Percentiles rank a stretch among this genome's conserved stretches.
Evolutionary conservation across 2,888 invertebrate genomes (phyloP).

Genomic region (Hyppa rectilinea): DNA sequence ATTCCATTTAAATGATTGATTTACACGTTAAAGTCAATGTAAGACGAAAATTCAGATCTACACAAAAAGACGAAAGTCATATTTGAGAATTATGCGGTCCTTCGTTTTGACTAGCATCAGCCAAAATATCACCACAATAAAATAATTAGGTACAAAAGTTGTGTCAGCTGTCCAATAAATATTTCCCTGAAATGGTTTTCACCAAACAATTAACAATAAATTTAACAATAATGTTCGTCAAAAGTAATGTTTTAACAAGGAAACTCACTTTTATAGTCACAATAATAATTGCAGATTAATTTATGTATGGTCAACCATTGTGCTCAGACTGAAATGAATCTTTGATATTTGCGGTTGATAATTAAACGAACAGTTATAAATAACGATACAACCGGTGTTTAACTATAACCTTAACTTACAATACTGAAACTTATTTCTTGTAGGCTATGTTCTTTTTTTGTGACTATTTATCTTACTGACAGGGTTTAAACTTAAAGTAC

Average conservation of each 20-base stretch:
- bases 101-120: neutral
- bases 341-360: conserved; percentile 61
- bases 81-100: neutral
- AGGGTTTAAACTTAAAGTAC: conserved; percentile 33
- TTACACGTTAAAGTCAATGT: neutral
- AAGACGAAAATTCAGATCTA: neutral
- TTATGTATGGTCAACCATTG: conserved; percentile 24
- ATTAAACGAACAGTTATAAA: conserved; percentile 68
- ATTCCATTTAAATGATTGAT: neutral
- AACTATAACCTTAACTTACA: conserved; percentile 70
- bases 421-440: conserved; percentile 67
- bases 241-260: conserved; percentile 7
- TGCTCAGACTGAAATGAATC: conserved; percentile 24
- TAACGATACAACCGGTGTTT: conserved; percentile 66
- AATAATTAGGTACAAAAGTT: neutral
- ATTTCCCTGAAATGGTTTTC: neutral
- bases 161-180: neutral
- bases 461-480: conserved; percentile 34
- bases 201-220: neutral
- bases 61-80: neutral
- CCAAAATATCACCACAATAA: neutral
- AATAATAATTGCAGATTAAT: conserved; percentile 39
- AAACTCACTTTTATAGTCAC: conserved; percentile 27
- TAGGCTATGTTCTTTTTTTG: conserved; percentile 57
- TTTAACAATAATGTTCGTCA: neutral